phyloP scores from a whole-genome alignment of 2,888 invertebrate species.

The Dryobota labecula region DNA sequence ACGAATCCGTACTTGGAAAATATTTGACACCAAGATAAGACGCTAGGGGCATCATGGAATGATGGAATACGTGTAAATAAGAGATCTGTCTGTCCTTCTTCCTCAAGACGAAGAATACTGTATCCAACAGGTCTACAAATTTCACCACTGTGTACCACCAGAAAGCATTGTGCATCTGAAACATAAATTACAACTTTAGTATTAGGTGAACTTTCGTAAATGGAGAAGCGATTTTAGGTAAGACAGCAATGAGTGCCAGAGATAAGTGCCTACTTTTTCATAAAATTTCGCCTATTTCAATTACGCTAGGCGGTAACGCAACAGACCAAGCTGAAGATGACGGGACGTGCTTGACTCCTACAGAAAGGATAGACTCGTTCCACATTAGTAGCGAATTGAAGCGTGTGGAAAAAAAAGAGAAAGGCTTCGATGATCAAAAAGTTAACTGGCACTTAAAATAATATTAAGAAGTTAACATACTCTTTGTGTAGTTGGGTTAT shows the following conservation, averaged over 20 bases:
- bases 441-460: neutral
- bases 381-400: neutral
- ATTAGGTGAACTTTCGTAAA: neutral
- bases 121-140: slow-evolving; percentile 93
- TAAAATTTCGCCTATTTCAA: too few relatives aligned
- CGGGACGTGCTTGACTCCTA: neutral
- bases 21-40: slow-evolving; percentile 58
- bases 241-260: neutral
- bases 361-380: too few relatives aligned
- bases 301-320: too few relatives aligned
- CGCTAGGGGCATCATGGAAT: slow-evolving; percentile 91
- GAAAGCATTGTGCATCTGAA: slow-evolving; percentile 47
- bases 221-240: neutral
- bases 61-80: slow-evolving; percentile 96
- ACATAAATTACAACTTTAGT: neutral
- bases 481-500: slow-evolving; percentile 23
- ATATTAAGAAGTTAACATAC: slow-evolving; percentile 32
- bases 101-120: slow-evolving; percentile 96
- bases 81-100: slow-evolving; percentile 94
- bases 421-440: neutral
- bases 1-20: slow-evolving; percentile 70
- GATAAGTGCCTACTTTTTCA: neutral
- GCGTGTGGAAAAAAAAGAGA: neutral
- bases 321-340: neutral
- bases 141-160: slow-evolving; percentile 92